These are phyloP conservation scores for Vombatus ursinus DNA, from an alignment of 2,113 vertebrate genomes.

Conservation along the genomic window DNA sequence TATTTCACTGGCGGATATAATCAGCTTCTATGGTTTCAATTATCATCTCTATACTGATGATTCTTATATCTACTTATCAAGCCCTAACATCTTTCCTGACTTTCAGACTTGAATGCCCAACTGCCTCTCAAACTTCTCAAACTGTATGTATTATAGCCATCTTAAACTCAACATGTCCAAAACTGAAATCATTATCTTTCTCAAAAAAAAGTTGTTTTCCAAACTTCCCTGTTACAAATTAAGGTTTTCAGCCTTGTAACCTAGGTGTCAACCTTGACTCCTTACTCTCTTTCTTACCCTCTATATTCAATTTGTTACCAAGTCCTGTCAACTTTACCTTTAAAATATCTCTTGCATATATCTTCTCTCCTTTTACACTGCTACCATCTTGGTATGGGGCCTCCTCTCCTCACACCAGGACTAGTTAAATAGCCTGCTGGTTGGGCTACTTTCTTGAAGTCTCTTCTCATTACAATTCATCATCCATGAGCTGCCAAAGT, in stretches of 20 bases:
- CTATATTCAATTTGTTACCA: background rate
- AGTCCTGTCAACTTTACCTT: background rate
- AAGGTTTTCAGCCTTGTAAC: background rate
- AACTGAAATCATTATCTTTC: background rate
- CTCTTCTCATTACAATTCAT: background rate
- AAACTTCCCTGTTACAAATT: background rate
- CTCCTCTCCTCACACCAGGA: background rate
- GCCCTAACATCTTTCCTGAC: background rate
- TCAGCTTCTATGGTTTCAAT: background rate
- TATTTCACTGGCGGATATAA: background rate
- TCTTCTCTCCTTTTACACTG: slow-evolving; percentile 1
- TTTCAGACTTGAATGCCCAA: slow-evolving; percentile 24
- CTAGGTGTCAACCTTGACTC: background rate
- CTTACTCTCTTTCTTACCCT: background rate
- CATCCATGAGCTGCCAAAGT: background rate
- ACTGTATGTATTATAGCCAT: background rate
- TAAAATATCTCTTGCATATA: background rate
- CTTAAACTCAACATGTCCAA: background rate
- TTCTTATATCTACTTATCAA: background rate
- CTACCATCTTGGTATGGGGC: background rate
- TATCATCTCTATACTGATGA: background rate
- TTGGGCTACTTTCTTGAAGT: slow-evolving; percentile 16
- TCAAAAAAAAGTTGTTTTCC: background rate
- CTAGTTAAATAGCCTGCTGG: background rate
- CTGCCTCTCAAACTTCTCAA: background rate